A percentile compares a stretch with the other conserved stretches of the same genome.
Conservation (phyloP, 2,888 invertebrate genomes). For the Latrodectus hesperus region DNA sequence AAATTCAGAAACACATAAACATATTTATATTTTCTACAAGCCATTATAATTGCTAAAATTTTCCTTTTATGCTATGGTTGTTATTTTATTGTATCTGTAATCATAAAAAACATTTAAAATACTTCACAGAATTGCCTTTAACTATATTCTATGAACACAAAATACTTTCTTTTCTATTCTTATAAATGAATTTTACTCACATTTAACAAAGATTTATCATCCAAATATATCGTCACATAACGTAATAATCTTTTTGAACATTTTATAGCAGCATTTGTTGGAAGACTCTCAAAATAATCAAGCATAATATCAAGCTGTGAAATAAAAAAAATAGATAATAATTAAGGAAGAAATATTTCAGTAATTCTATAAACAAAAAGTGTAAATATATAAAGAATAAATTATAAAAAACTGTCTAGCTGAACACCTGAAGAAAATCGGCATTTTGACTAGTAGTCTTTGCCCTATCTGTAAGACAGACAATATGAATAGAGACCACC, state of each 20-base stretch:
- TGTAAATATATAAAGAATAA: no score
- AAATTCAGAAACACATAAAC: no score
- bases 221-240: conserved; percentile 22
- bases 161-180: background rate
- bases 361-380: no score
- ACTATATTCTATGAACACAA: background rate
- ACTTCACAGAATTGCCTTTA: background rate
- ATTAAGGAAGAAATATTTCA: background rate
- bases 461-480: no score
- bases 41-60: no score
- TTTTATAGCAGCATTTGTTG: conserved; percentile 12
- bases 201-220: conserved; percentile 12
- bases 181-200: conserved; percentile 15
- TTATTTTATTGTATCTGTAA: background rate
- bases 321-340: background rate
- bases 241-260: conserved; percentile 23
- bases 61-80: no score
- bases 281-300: conserved; percentile 5
- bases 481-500: no score
- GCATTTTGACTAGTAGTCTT: no score
- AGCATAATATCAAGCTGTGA: conserved; percentile 19
- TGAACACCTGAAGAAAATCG: no score
- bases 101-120: background rate
- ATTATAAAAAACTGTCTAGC: no score
- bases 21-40: no score